Base-by-base conservation (phyloP, 2,888 invertebrate species). In the Euclidia mi region DNA sequence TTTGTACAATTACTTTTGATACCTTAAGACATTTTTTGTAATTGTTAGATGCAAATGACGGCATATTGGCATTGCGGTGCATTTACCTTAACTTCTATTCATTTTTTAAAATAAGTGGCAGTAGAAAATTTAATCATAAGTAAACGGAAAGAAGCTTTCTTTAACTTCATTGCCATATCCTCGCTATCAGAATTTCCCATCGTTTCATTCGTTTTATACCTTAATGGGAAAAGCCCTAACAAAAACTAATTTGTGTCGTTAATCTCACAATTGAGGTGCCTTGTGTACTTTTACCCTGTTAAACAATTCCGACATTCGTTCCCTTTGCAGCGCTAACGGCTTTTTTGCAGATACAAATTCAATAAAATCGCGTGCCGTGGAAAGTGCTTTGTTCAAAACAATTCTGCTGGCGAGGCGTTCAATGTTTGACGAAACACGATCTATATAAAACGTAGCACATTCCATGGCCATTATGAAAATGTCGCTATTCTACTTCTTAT, bases 281-380 rank as follows among this genome's bases (percentile, higher is more conserved):
- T 31, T 34, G 46, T 45, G 50, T 47, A 53, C 37, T 12, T 3
- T 34, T 42, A 43, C 47, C 12, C 14, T 31, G 32, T 59, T 49
- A 60, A 52, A 63, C 48, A 56, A 48, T 46, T 53, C 50, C 40
- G 25, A 51, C 37, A 48, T 57, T 34, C 43, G 37, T 65, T 60
- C 47, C 42, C 46, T 58, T 65, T 61, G 35, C 47, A 55, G 48
- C 15, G 34, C 41, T 58, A 58, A 68, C 60, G 45, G 25, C 46
- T 44, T 73, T 60, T 71, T 64, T 65, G 53, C 49, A 41, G 48
- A 61, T 47, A 53, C 32, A 61, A 72, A 73, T 66, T 73, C 59
- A 71, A 75, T 73, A 66, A 66, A 66, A 69, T 63, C 59, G 63
- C 61, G 69, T 75, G 69, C 50, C 53, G 57, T 51, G 45, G 58